These are phyloP conservation scores for Xestia c-nigrum DNA, from an alignment of 2,888 invertebrate genomes.

Conservation along the genomic window DNA sequence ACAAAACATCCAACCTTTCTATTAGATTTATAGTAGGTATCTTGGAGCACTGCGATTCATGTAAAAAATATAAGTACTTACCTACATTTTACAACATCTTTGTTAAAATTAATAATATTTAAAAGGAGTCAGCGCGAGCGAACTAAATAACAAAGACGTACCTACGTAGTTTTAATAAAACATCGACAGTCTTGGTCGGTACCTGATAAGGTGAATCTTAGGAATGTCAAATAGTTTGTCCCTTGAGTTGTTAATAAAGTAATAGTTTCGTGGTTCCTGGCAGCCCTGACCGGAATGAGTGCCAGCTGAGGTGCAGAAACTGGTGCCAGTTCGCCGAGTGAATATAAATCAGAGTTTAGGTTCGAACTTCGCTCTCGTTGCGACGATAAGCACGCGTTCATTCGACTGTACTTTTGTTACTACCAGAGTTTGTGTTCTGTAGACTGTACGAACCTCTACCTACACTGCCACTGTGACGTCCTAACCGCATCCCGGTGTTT, in stretches of 20 bases:
- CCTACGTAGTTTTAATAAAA: conserved; percentile 45
- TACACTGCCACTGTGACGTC: not conserved
- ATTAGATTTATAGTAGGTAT: conserved; percentile 10
- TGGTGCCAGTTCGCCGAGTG: conserved; percentile 69
- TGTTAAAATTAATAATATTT: conserved; percentile 28
- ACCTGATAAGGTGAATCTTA: conserved; percentile 9
- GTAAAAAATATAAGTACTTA: not conserved
- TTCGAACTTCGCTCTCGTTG: conserved; percentile 69
- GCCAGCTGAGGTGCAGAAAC: conserved; percentile 71
- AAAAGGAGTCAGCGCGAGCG: conserved; percentile 5
- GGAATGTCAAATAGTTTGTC: conserved; percentile 42
- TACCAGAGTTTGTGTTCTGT: conserved; percentile 46
- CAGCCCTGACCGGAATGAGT: conserved; percentile 61
- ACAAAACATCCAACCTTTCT: not conserved
- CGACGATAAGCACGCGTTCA: conserved; percentile 73
- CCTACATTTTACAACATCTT: conserved; percentile 2
- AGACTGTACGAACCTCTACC: not conserved
- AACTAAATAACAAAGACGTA: conserved; percentile 22
- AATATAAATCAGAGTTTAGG: conserved; percentile 80
- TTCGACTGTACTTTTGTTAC: conserved; percentile 67
- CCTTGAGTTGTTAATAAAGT: conserved; percentile 39
- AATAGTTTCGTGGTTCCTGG: conserved; percentile 61
- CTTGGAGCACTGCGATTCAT: not conserved
- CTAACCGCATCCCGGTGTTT: not conserved
- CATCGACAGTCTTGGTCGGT: conserved; percentile 14